Evolutionary conservation across 2,888 invertebrate genomes (phyloP).

Genomic region (Smittia sp.): DNA sequence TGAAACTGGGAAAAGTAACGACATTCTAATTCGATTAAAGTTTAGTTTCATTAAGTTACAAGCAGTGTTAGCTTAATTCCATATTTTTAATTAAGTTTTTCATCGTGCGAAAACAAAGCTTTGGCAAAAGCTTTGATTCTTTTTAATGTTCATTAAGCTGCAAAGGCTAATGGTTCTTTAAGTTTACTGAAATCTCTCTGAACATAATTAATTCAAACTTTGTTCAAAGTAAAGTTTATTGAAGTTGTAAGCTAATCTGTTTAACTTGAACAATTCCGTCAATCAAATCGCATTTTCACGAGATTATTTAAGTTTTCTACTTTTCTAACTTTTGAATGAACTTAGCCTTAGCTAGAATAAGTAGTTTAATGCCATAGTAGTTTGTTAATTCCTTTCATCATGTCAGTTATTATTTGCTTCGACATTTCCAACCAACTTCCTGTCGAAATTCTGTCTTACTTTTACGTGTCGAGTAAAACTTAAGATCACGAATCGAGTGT

Average conservation of each 20-base stretch:
- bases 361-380: slow-evolving; percentile 15
- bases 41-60: background rate
- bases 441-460: background rate
- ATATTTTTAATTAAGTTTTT: background rate
- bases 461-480: background rate
- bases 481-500: background rate
- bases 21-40: slow-evolving; percentile 57
- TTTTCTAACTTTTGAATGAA: background rate
- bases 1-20: slow-evolving; percentile 70
- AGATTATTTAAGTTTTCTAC: no score
- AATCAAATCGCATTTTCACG: no score
- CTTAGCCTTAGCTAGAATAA: background rate
- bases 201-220: background rate
- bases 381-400: background rate
- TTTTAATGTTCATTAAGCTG: no score
- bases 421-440: background rate
- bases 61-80: background rate
- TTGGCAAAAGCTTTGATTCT: no score
- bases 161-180: no score
- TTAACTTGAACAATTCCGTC: no score
- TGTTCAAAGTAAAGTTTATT: no score
- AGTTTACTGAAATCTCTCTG: background rate
- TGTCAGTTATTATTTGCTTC: background rate
- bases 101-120: background rate
- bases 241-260: no score